Conservation (phyloP, 2,113 vertebrate genomes). For the Tiliqua scincoides region DNA sequence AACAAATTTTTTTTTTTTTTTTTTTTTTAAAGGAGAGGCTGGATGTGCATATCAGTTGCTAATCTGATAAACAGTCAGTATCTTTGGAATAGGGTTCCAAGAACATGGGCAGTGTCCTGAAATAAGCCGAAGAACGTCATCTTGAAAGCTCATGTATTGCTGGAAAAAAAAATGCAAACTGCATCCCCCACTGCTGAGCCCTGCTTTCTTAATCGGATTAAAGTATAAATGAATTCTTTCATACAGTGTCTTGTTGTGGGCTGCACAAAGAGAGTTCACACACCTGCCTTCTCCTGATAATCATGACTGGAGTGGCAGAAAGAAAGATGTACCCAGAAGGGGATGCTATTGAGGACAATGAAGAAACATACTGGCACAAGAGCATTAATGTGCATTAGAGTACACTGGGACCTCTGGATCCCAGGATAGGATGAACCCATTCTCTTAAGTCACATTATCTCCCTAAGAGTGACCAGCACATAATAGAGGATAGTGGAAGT, state of each 20-base stretch:
- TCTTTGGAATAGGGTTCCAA: slow-evolving; percentile 5
- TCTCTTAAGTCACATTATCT: too few relatives aligned
- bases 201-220: background rate
- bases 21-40: background rate
- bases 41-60: slow-evolving; percentile 10
- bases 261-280: background rate
- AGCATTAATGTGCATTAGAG: too few relatives aligned
- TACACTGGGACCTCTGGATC: too few relatives aligned
- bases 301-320: too few relatives aligned
- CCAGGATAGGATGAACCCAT: too few relatives aligned
- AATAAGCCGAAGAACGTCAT: slow-evolving; percentile 1
- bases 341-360: too few relatives aligned
- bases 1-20: too few relatives aligned
- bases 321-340: too few relatives aligned
- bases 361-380: too few relatives aligned
- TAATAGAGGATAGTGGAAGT: too few relatives aligned
- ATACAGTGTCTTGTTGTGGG: background rate
- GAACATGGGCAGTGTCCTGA: slow-evolving; percentile 6
- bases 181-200: background rate
- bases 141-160: background rate
- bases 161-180: background rate
- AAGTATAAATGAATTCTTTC: background rate
- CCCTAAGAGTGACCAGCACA: too few relatives aligned
- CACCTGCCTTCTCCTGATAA: too few relatives aligned
- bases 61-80: slow-evolving; percentile 10